Conservation (phyloP, 2,888 invertebrate genomes). For the Limnephilus marmoratus region DNA sequence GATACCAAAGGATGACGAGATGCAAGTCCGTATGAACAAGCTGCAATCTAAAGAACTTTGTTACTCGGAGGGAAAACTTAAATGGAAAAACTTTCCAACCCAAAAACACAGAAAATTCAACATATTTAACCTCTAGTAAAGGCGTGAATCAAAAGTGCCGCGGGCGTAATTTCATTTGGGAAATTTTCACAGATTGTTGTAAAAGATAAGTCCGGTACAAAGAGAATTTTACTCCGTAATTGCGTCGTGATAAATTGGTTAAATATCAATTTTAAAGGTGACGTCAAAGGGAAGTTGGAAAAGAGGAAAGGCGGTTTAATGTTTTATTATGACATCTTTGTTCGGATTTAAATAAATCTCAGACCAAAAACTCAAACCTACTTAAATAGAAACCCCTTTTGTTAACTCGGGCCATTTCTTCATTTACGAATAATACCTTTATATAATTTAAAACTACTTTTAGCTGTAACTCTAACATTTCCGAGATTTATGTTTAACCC, state of each 20-base stretch:
- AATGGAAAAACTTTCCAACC: slow-evolving; percentile 63
- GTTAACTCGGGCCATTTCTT: background rate
- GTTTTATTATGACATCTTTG: background rate
- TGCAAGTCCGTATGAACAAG: slow-evolving; percentile 32
- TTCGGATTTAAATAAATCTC: background rate
- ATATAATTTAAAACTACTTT: too few species aligned
- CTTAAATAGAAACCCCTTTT: too few species aligned
- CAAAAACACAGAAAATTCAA: slow-evolving; percentile 50
- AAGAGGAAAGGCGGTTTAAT: background rate
- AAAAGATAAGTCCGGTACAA: slow-evolving; percentile 7
- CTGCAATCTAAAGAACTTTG: slow-evolving; percentile 45
- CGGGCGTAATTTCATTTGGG: slow-evolving; percentile 48
- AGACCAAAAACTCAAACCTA: too few species aligned
- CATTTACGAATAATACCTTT: background rate
- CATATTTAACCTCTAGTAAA: slow-evolving; percentile 43
- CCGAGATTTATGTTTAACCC: too few species aligned
- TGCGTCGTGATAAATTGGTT: slow-evolving; percentile 9
- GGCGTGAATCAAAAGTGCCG: slow-evolving; percentile 53
- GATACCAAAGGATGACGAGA: slow-evolving; percentile 17
- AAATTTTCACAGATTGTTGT: slow-evolving; percentile 44
- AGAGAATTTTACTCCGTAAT: background rate
- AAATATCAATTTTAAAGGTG: background rate
- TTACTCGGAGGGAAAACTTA: slow-evolving; percentile 57
- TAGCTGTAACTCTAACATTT: too few species aligned
- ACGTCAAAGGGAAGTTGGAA: background rate